Base-by-base conservation (phyloP, 37 sponge, comb jelly and placozoan genomes). In the Oopsacas minuta region DNA sequence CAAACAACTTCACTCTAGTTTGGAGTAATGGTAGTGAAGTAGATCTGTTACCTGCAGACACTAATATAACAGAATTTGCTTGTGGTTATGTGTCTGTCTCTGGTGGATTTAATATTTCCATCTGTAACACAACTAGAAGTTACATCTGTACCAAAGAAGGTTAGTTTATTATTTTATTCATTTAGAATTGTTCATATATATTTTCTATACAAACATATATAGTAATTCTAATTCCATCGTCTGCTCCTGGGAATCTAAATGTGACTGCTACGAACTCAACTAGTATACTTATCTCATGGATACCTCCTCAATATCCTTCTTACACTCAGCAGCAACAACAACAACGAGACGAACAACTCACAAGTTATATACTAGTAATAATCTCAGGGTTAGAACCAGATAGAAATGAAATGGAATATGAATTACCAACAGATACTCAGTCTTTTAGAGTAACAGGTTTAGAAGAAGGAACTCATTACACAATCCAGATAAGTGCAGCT, bases 91-190 rank as follows among this genome's bases (percentile, higher is more conserved):
- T 61, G 5, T 61, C 75, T 12, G 75, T 7, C 1, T 25, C 20
- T 61, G 75, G 75, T 12, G 75, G 22, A 61, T 61, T 61, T 34
- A 10, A 61, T 5, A 61, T 34, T 20, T 61, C 75, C 28, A 25
- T 61, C 30, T 61, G 75, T 12, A 61, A 61, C 75, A 61, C 28
- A 10, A 20, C 75, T 61, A 25, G 75, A 32, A 61, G 22, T 12
- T 61, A 61, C 22, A 61, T 61, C 75, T 61, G 75, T n/a, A 61
- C 32, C 75, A 61, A 61, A 61, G 32, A 61, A 61, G 75, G 75
- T 61, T 25, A 61, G 75, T 61, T 61, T 12, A 25, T 61, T 61
- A 61, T 25, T 3, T 5, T 61, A 61, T 61, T n/a, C 20, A 5
- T 3, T 3, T 10, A 12, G 22, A 25, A 61, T 61, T 46, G 51